Conservation (phyloP, 1,140 invertebrate species). For the Plutomurus gul region DNA sequence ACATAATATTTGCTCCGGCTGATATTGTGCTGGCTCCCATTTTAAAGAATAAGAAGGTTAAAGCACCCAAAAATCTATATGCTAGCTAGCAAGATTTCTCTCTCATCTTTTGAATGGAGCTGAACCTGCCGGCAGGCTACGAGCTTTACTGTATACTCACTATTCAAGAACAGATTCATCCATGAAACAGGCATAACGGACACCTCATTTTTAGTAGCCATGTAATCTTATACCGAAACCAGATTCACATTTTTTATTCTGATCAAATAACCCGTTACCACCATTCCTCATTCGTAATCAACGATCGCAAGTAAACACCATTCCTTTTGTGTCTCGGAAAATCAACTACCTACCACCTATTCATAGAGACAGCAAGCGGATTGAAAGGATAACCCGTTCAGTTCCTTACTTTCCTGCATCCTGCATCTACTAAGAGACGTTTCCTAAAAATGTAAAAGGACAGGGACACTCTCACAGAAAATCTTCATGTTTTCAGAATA, state of each 20-base stretch:
- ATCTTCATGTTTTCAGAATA: too few relatives aligned
- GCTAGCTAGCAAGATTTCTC: slow-evolving; percentile 29
- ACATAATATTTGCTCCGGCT: background rate
- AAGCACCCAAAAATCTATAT: slow-evolving; percentile 23
- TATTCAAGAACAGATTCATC: background rate
- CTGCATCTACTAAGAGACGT: too few relatives aligned
- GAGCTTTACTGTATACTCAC: background rate
- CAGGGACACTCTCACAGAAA: too few relatives aligned
- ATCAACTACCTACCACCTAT: too few relatives aligned
- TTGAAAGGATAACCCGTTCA: background rate
- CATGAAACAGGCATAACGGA: background rate
- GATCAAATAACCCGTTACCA: slow-evolving; percentile 41
- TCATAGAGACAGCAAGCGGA: background rate
- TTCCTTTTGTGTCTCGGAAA: too few relatives aligned
- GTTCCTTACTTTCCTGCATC: background rate
- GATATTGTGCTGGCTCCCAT: background rate
- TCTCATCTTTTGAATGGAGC: background rate
- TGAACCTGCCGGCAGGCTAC: background rate
- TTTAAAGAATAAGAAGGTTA: background rate
- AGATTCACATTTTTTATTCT: background rate
- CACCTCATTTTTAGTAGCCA: background rate
- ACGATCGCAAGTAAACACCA: too few relatives aligned
- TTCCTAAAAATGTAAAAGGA: too few relatives aligned
- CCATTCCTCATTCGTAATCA: background rate
- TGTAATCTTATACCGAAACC: background rate